A percentile compares a stretch with the other conserved stretches of the same genome.
phyloP scores from a whole-genome alignment of 2,113 vertebrate genomes.

The Pomatorhinus ruficollis region DNA sequence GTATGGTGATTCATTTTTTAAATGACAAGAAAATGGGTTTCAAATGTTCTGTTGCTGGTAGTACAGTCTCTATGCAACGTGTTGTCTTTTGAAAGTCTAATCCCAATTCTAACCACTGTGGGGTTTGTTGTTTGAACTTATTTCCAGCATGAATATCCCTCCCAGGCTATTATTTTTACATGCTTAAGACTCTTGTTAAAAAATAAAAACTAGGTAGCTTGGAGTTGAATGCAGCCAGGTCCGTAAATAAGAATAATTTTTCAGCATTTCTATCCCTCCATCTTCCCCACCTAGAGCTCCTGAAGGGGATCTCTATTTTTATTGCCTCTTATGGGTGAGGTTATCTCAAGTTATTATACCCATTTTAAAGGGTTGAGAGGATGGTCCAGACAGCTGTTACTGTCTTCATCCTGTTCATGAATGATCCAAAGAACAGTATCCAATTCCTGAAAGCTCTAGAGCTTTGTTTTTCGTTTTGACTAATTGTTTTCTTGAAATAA shows the following conservation, averaged over 20 bases:
- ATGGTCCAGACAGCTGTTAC: neutral
- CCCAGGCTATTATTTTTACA: neutral
- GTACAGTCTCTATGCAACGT: neutral
- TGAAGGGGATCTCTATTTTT: neutral
- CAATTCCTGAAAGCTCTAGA: conserved; percentile 28
- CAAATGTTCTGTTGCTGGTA: neutral
- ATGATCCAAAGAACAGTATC: conserved; percentile 4
- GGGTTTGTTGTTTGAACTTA: neutral
- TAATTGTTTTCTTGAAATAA: conserved; percentile 34
- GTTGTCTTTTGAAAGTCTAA: neutral
- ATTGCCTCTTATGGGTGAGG: neutral
- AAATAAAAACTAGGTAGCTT: neutral
- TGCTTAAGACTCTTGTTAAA: neutral
- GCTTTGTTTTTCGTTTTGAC: neutral
- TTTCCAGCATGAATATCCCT: neutral
- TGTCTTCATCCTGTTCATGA: neutral
- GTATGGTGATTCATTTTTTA: neutral
- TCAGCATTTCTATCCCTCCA: neutral
- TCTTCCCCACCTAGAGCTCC: neutral
- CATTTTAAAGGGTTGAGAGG: neutral
- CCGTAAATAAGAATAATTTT: neutral
- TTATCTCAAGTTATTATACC: neutral
- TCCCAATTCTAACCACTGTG: neutral
- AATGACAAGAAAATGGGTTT: neutral
- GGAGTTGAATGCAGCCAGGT: neutral